Evolutionary conservation across 35 echinoderm and acorn worm genomes (phyloP).

Genomic region (Eucidaris tribuloides): DNA sequence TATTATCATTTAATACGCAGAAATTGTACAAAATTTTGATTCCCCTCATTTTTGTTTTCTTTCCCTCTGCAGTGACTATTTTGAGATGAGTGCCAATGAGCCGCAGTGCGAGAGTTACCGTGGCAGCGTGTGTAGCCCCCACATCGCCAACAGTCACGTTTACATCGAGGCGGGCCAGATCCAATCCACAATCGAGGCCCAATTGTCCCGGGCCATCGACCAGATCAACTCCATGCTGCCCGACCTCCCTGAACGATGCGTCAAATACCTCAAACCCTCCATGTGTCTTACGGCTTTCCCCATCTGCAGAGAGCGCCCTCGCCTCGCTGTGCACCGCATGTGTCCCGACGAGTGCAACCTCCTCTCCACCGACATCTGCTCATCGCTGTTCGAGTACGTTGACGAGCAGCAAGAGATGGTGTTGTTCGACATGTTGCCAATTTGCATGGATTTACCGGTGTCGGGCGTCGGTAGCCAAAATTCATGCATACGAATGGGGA

Average conservation of each 20-base stretch:
- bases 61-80: conserved; percentile 20
- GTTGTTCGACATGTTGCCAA: conserved; percentile 50
- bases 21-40: too few relatives aligned
- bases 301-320: conserved; percentile 55
- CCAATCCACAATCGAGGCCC: conserved; percentile 49
- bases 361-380: conserved; percentile 72
- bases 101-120: conserved; percentile 66
- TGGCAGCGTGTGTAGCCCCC: conserved; percentile 32
- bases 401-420: conserved; percentile 40
- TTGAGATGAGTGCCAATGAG: neutral
- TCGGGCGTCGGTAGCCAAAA: conserved; percentile 37
- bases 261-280: conserved; percentile 59
- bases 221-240: conserved; percentile 24
- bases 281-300: conserved; percentile 88
- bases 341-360: conserved; percentile 72
- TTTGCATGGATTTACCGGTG: conserved; percentile 70
- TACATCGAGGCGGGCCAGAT: conserved; percentile 36
- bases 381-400: conserved; percentile 45
- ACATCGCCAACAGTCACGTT: conserved; percentile 43
- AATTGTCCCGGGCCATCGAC: conserved; percentile 23
- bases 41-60: neutral
- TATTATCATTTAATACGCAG: neutral
- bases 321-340: conserved; percentile 41
- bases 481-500: conserved; percentile 42
- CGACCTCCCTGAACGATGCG: conserved; percentile 20